These are phyloP conservation scores for Alethe castanea DNA, from an alignment of 2,113 vertebrate genomes.

Conservation along the genomic window DNA sequence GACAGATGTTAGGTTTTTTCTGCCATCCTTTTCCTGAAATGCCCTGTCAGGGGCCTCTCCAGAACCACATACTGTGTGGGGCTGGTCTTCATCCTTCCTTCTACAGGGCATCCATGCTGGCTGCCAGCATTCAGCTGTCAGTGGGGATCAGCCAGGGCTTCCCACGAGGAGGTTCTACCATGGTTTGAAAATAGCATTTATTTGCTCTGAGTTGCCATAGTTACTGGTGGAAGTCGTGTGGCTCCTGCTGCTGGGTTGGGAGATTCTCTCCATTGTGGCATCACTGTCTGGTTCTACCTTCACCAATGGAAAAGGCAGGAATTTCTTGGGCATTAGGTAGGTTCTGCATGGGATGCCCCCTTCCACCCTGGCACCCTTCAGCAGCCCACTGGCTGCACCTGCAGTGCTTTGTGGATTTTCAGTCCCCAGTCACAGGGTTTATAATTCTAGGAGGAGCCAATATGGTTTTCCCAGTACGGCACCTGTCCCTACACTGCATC, in stretches of 20 bases:
- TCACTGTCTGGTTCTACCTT: background rate
- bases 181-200: background rate
- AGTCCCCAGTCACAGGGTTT: accelerated
- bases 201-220: slow-evolving; percentile 40
- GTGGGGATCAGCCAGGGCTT: background rate
- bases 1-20: background rate
- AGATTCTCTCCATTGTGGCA: background rate
- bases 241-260: background rate
- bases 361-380: background rate
- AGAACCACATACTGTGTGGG: background rate
- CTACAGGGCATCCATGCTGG: background rate
- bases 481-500: background rate
- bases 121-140: background rate
- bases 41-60: background rate
- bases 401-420: background rate
- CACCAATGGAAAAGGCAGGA: background rate
- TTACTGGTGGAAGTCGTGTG: background rate
- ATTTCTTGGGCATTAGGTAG: background rate
- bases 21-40: background rate
- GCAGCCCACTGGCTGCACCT: background rate
- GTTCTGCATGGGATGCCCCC: too few relatives aligned
- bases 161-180: background rate
- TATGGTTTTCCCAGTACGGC: accelerated
- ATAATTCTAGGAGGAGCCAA: background rate
- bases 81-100: background rate